Evolutionary conservation across 2,888 invertebrate genomes (phyloP).

Genomic region (Amphipoea oculea): DNA sequence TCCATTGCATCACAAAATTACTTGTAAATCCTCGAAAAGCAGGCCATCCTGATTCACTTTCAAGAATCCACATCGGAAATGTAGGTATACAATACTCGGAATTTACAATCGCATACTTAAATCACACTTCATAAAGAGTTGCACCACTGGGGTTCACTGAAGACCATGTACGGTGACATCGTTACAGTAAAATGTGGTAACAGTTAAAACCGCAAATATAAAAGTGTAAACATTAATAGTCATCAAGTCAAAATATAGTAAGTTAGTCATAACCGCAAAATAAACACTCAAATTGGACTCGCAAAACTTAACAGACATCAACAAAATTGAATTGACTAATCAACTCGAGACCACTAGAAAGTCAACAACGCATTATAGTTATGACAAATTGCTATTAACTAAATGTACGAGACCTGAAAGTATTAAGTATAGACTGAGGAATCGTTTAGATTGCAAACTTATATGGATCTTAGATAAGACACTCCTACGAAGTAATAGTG

Average conservation of each 20-base stretch:
- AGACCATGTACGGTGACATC: conserved; percentile 45
- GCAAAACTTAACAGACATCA: conserved; percentile 65
- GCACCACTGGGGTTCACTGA: conserved; percentile 49
- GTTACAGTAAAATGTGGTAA: conserved; percentile 44
- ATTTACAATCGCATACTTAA: conserved; percentile 71
- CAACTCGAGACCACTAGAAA: conserved; percentile 72
- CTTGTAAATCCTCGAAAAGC: conserved; percentile 68
- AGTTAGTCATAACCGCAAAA: conserved; percentile 64
- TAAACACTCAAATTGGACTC: conserved; percentile 70
- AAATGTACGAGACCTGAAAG: conserved; percentile 13
- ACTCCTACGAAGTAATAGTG: neutral
- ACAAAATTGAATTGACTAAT: conserved; percentile 72
- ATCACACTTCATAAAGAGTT: conserved; percentile 63
- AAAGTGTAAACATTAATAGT: conserved; percentile 48
- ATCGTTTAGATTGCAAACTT: conserved; percentile 8
- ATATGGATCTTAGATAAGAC: neutral
- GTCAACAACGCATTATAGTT: conserved; percentile 54
- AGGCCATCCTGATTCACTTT: conserved; percentile 75
- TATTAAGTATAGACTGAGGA: conserved; percentile 18
- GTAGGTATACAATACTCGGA: conserved; percentile 67
- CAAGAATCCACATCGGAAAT: conserved; percentile 66
- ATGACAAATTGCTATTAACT: conserved; percentile 59
- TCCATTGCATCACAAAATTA: conserved; percentile 65
- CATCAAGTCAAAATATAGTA: conserved; percentile 43
- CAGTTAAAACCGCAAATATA: conserved; percentile 39